These are phyloP conservation scores for Ochotona curzoniae DNA, from an alignment of 2,113 vertebrate species.

Conservation along the genomic window DNA sequence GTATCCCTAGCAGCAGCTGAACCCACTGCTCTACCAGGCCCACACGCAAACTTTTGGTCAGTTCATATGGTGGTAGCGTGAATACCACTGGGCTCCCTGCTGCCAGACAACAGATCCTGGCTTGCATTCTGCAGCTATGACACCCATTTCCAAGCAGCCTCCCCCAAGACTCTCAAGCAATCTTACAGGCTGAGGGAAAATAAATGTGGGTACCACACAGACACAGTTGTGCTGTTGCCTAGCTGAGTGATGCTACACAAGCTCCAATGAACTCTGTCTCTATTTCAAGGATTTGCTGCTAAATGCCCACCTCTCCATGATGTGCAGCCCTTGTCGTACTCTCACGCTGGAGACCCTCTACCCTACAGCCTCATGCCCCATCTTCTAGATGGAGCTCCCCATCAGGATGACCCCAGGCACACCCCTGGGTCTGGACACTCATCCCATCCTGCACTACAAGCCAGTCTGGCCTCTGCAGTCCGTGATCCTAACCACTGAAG, in stretches of 20 bases:
- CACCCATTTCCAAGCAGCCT: background rate
- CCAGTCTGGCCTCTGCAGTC: background rate
- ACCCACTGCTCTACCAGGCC: too few relatives aligned
- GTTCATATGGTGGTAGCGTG: too few relatives aligned
- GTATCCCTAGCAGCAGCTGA: too few relatives aligned
- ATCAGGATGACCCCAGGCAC: background rate
- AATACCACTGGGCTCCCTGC: rapidly evolving
- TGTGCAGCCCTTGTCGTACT: background rate
- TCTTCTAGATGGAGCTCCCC: background rate
- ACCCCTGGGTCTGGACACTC: background rate
- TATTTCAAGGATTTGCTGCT: background rate
- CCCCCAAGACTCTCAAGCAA: background rate
- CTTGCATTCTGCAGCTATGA: background rate
- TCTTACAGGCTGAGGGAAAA: background rate
- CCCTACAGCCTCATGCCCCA: background rate
- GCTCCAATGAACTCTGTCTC: background rate
- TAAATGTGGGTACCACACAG: too few relatives aligned
- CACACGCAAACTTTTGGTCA: too few relatives aligned
- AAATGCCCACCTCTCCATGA: background rate
- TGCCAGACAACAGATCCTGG: background rate
- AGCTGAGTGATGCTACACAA: background rate
- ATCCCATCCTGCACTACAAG: background rate
- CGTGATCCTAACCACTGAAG: background rate
- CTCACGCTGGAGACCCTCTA: background rate
- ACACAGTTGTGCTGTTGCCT: background rate